Evolutionary conservation across 35 echinoderm and acorn worm species (phyloP), one percentile per base, ranked within the genome.

Genomic region (Chiridota heheva): DNA sequence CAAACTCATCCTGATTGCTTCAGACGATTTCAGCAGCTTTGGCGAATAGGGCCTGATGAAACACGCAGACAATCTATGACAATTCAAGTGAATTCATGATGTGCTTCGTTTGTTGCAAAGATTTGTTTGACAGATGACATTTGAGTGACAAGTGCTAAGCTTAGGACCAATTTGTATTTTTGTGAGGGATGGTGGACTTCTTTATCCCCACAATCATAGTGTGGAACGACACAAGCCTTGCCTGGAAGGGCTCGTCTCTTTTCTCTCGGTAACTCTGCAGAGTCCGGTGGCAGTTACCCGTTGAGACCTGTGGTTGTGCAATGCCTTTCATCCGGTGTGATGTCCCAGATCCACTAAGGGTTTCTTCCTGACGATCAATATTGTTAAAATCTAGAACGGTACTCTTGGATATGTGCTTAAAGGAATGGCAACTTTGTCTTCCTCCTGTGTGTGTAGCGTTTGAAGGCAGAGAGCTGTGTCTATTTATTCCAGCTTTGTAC

Each of bases 21-120:
- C 81, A 84, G 0, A 3, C 25, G 5, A 84, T 72, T 58, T 72
- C 81, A 36, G 46, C 32, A 17, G 81, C 81, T 58, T 84, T 84
- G 6, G 64, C 65, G 45, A 44, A 84, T 8, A 84, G 24, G 30
- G 82, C 82, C 49, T 85, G 82, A 30, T 85, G 51, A 45, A 85
- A 85, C 13, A 73, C 69, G 28, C 34, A 28, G 1, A 45, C 69
- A 40, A 73, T 73, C 5, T 60, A 56, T 17, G 16, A 0, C 16
- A 84, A 27, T 22, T 74, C 12, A n/a, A 85, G 53, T 3, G 58
- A 45, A 4, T 4, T 6, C 59, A 39, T 40, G 42, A 85, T 85
- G 0, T 24, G 1, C 33, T 49, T 17, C 3, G 69, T 0, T 43
- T 60, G n/a, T n/a, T n/a, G n/a, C 28, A 84, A n/a, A 33, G 18